Percentiles rank a stretch among this genome's conserved stretches.
phyloP scores from a whole-genome alignment of 2,797 vertebrate genomes.

The Amniataba percoides region DNA sequence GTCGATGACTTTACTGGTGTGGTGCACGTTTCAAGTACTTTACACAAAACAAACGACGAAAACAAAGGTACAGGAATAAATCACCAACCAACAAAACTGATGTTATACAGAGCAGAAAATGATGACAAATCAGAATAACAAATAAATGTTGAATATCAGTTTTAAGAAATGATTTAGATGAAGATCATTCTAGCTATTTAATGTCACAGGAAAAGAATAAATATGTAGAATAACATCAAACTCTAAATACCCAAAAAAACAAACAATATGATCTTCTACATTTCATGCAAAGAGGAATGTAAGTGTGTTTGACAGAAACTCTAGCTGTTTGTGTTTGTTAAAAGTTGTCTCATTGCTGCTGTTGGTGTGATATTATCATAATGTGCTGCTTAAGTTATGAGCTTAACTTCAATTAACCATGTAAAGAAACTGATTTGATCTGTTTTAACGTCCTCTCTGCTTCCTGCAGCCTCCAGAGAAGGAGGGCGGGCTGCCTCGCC shows the following conservation, averaged over 20 bases:
- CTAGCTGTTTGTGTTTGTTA: not conserved
- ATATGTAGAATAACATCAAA: not conserved
- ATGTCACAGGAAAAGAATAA: no score
- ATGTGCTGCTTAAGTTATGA: not conserved
- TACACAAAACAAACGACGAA: no score
- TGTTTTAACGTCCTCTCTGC: slow-evolving; percentile 4
- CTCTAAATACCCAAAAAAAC: not conserved
- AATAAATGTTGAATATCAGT: no score
- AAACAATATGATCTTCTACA: not conserved
- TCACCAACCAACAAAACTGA: no score
- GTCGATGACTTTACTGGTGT: no score
- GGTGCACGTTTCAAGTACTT: no score
- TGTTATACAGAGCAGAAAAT: no score
- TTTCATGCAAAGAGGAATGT: not conserved
- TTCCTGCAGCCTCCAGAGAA: slow-evolving; percentile 91
- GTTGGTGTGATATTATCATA: not conserved
- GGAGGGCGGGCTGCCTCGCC: slow-evolving; percentile 93
- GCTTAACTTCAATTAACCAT: not conserved
- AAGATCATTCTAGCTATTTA: not conserved
- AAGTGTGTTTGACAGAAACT: not conserved
- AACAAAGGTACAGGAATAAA: no score
- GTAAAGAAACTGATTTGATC: slow-evolving; percentile 5
- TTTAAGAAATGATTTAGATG: not conserved
- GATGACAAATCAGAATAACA: no score
- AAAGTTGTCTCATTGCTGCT: not conserved